Base-by-base conservation (phyloP, 2,888 invertebrate genomes). In the Spodoptera littoralis region DNA sequence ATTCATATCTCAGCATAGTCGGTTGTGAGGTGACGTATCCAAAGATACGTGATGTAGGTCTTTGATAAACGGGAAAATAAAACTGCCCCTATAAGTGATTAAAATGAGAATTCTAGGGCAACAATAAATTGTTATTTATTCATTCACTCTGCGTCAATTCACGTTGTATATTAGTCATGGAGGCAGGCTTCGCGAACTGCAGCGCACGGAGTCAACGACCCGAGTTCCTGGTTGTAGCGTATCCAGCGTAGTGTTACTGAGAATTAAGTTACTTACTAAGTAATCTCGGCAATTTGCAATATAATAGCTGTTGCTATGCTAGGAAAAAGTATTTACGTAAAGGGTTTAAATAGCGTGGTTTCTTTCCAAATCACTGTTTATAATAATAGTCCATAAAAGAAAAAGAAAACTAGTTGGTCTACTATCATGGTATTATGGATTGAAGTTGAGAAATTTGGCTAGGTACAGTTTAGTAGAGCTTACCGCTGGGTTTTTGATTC, bases 201-300 rank as follows among this genome's bases (percentile, higher is more conserved):
- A 66, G 57, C 57, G 36, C 36, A 36, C 9, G 48, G 56, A 46
- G 71, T 71, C 71, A 71, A 71, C 52, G 68, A 71, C 71, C 71
- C 24, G 43, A 58, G 71, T 68, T 59, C 72, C 71, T 67, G 71
- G 63, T 59, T 42, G 48, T 56, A 55, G 22, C 55, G 59, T 46
- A 71, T 61, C 58, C 67, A 63, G 72, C 55, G 58, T 59, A 59
- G 55, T 71, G 63, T 71, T 71, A 70, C 70, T 49, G 22, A 60
- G 60, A 65, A 59, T 53, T 52, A 59, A 49, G 36, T 69, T 55
- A 50, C 46, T 69, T 55, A 50, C 46, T 12, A 42, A 54, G 60
- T 36, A 54, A 50, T 54, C 58, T 58, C 51, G 45, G 47, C 30
- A 51, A 45, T 43, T 59, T 59, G 58, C 58, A 53, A 50, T 54